A percentile compares a stretch with the other conserved stretches of the same genome.
Conservation (phyloP, 2,888 invertebrate species). For the Hemaris fuciformis region DNA sequence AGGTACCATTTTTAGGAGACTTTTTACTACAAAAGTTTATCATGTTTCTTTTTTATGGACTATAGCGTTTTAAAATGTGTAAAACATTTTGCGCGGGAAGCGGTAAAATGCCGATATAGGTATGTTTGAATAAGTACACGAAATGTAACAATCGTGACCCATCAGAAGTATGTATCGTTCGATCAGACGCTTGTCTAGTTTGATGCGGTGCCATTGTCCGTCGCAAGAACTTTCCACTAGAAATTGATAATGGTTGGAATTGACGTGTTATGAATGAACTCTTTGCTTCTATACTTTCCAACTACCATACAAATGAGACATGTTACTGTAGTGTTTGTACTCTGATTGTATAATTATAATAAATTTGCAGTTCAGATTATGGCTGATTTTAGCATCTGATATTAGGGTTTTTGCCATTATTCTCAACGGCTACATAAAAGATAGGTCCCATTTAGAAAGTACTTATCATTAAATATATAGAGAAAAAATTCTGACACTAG, state of each 20-base stretch:
- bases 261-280: not conserved
- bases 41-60: not conserved
- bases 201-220: slow-evolving; percentile 14
- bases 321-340: not conserved
- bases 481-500: no score
- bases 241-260: slow-evolving; percentile 8
- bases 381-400: no score
- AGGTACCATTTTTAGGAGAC: not conserved
- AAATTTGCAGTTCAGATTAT: no score
- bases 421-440: no score
- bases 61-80: not conserved
- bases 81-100: not conserved
- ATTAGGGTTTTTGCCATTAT: no score
- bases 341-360: not conserved
- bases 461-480: no score
- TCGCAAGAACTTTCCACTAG: slow-evolving; percentile 15
- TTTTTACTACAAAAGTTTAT: not conserved
- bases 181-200: slow-evolving; percentile 13
- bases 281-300: not conserved
- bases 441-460: no score
- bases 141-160: slow-evolving; percentile 26
- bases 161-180: slow-evolving; percentile 25
- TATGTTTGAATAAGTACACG: slow-evolving; percentile 16
- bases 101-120: slow-evolving; percentile 11
- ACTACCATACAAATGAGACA: not conserved